Evolutionary conservation across 2,113 vertebrate genomes (phyloP).

Genomic region (Amazona guildingii): DNA sequence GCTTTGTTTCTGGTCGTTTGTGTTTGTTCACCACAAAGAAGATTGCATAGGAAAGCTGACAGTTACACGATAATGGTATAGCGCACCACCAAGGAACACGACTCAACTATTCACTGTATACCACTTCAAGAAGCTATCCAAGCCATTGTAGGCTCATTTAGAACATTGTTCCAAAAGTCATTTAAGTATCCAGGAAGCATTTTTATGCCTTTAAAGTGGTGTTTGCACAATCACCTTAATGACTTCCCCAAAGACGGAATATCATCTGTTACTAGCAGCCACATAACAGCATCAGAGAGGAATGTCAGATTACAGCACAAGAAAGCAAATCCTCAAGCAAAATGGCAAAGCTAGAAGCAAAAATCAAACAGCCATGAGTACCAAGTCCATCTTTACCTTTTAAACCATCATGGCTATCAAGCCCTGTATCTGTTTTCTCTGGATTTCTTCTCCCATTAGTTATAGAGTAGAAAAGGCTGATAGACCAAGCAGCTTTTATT

Average conservation of each 20-base stretch:
- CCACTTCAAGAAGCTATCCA: background rate
- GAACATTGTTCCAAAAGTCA: background rate
- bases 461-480: background rate
- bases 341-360: background rate
- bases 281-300: accelerated
- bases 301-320: background rate
- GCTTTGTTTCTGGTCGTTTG: background rate
- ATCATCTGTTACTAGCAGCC: background rate
- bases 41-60: background rate
- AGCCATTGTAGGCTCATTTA: background rate
- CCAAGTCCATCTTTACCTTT: background rate
- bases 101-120: background rate
- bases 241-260: background rate
- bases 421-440: background rate
- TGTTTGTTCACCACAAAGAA: background rate
- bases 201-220: background rate
- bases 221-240: background rate
- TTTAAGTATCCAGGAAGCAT: background rate
- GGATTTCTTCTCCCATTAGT: background rate
- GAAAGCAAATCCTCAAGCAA: background rate
- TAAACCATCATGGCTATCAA: background rate
- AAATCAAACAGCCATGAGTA: background rate
- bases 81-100: background rate
- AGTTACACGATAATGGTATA: background rate
- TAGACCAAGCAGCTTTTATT: background rate